Evolutionary conservation across 2,888 invertebrate species (phyloP), one percentile per base, ranked within the genome.

Genomic region (Trachelus stipa): DNA sequence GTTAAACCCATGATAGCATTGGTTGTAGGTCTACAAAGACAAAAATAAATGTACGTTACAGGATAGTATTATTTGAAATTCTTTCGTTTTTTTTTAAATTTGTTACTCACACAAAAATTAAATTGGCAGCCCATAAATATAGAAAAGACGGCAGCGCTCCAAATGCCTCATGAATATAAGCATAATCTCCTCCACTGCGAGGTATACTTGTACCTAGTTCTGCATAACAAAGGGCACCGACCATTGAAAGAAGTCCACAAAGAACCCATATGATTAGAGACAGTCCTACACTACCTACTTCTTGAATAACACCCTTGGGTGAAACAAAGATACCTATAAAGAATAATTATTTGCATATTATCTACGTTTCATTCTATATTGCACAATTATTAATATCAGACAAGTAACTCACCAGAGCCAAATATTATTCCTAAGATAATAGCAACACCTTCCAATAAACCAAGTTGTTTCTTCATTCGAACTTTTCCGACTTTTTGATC

Each of bases 1-100:
- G 98, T 98, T 83, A 99, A 92, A 2, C 97, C 96, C 95, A 98
- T 98, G 76, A 98, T 98, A n/a, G 98, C 98, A 92, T 98, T 98
- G 68, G 98, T 97, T 76, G 98, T 97, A 31, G 99, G 99, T 80
- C 98, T 98, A 91, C 90, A 56, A 56, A 56, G 23, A 9, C 15
- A 23, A 56, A 23, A 23, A 23, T 9, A 56, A 56, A 23, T 56
- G 1, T 56, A 23, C 9, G 56, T 23, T 56, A 23, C 56, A 56
- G 1, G 56, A 15, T 56, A 56, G 4, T 23, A 1, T 56, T 23
- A 23, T 23, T 23, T 12, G 69, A 34, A 69, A 75, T 74, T 76
- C 30, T 40, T 69, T 56, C 35, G 35, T 12, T 30, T 12, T 37
- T 68, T 30, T 30, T 73, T n/a, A 34, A 33, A 68, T 34, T 56